Evolutionary conservation across 2,888 invertebrate genomes (phyloP), one percentile per base, ranked within the genome.

Genomic region (Tenthredo notha): DNA sequence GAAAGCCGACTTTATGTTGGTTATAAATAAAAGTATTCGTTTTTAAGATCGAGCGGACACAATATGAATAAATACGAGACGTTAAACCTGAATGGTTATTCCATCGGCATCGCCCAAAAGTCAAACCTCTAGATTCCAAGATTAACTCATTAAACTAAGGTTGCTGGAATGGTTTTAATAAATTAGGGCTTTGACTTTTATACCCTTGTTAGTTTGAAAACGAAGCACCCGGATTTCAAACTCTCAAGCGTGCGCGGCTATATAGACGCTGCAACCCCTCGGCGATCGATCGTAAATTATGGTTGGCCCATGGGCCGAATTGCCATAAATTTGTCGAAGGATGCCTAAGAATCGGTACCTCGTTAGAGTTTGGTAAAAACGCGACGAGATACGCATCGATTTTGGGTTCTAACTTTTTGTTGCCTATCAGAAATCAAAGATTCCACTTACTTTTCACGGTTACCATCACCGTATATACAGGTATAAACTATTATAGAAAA

Each of bases 151-250:
- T 84, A 84, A 78, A 67, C 65, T 54, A 21, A 65, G 50, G 77
- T 77, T 77, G 84, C 75, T 15, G 78, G 77, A 58, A 50, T 77
- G 84, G 75, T 84, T 78, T 77, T 61, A 78, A 84, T 84, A 84
- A 84, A 84, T 84, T 84, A 77, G 65, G 84, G 43, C 75, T 61
- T 75, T 84, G 84, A 84, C 84, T 84, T 84, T 84, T 84, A 84
- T 78, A 77, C 84, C 84, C 84, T 84, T 84, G 84, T 84, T 84
- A 84, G 84, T 84, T 84, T 84, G 75, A 84, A 84, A 84, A 84
- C 77, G 84, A 84, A 67, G 75, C 84, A 78, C 74, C 84, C 78
- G 84, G 78, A 65, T 84, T 84, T 75, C 50, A 77, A 80, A 80
- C 80, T 58, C 80, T 61, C 61, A 40, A 75, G 58, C 78, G 43